A percentile compares a stretch with the other conserved stretches of the same genome.
phyloP scores from a whole-genome alignment of 1,140 invertebrate species.

The Drosophila nigrodunni region DNA sequence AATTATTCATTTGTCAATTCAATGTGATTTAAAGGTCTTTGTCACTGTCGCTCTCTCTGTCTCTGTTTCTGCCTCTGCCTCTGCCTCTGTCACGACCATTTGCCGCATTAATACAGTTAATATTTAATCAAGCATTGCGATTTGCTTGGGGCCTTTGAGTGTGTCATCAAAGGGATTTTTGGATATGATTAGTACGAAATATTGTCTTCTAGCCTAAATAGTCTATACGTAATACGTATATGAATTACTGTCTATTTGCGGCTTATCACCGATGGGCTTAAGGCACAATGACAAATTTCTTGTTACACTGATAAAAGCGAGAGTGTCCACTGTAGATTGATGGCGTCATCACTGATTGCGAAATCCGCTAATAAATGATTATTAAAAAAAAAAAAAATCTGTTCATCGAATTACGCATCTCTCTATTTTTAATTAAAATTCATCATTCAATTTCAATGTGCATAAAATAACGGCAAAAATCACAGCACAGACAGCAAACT shows the following conservation, averaged over 20 bases:
- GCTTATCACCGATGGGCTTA: constrained; percentile 4
- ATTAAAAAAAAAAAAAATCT: constrained; percentile 10
- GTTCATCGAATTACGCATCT: constrained; percentile 39
- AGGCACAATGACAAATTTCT: constrained; percentile 30
- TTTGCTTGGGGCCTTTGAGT: background rate
- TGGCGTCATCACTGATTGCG: constrained; percentile 19
- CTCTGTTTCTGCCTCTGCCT: too few relatives aligned
- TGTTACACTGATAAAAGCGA: constrained; percentile 30
- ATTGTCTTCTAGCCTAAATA: background rate
- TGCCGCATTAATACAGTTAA: constrained; percentile 45
- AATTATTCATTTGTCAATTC: constrained; percentile 28
- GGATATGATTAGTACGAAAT: constrained; percentile 17
- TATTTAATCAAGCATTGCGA: constrained; percentile 39
- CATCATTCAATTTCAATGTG: constrained; percentile 5
- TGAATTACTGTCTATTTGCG: background rate
- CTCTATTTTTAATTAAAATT: constrained; percentile 44
- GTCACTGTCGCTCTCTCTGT: constrained; percentile 31
- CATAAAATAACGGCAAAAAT: constrained; percentile 21
- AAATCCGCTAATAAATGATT: background rate
- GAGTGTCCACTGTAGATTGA: constrained; percentile 11
- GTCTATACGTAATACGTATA: too few relatives aligned
- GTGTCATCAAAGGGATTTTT: constrained; percentile 40
- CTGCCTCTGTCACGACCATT: constrained; percentile 38
- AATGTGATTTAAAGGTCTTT: constrained; percentile 16
- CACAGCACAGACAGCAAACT: constrained; percentile 43